Percentiles rank a stretch among this genome's conserved stretches.
These are phyloP conservation scores for Scarus forsteni DNA, from an alignment of 2,797 vertebrate species.

Conservation along the genomic window DNA sequence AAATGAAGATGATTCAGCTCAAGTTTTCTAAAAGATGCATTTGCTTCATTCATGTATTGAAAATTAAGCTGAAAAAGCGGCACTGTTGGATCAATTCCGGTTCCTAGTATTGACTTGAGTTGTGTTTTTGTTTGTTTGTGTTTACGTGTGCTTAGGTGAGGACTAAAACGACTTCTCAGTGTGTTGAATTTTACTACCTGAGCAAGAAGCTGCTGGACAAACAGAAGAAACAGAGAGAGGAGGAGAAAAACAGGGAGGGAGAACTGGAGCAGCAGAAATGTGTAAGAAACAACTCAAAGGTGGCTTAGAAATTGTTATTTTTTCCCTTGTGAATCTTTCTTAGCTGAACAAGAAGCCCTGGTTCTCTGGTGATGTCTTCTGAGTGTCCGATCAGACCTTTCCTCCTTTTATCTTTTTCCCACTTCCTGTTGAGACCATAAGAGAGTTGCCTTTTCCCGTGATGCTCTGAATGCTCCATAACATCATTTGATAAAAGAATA, in stretches of 20 bases:
- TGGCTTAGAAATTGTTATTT: not conserved
- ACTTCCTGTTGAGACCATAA: not conserved
- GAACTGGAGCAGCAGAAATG: constrained; percentile 58
- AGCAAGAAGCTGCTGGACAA: constrained; percentile 80
- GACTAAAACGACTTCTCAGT: constrained; percentile 81
- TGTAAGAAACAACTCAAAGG: constrained; percentile 39
- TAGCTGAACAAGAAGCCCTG: not conserved
- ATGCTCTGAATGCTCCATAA: not conserved
- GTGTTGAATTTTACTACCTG: constrained; percentile 88
- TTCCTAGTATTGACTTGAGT: not conserved
- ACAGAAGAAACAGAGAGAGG: constrained; percentile 73
- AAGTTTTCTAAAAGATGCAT: too few relatives aligned
- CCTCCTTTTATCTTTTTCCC: not conserved
- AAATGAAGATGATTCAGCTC: too few relatives aligned
- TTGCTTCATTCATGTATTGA: not conserved
- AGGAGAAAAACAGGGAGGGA: constrained; percentile 58
- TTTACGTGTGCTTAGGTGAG: constrained; percentile 73
- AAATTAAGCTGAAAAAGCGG: not conserved
- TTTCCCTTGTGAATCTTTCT: not conserved
- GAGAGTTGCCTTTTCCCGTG: not conserved
- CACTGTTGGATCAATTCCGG: too few relatives aligned
- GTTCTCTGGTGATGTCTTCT: not conserved
- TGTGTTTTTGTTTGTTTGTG: constrained; percentile 15
- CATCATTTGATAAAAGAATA: not conserved
- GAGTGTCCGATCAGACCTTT: not conserved